Base-by-base conservation (phyloP, 2,888 invertebrate genomes). In the Lepidocyrtinus sp. region DNA sequence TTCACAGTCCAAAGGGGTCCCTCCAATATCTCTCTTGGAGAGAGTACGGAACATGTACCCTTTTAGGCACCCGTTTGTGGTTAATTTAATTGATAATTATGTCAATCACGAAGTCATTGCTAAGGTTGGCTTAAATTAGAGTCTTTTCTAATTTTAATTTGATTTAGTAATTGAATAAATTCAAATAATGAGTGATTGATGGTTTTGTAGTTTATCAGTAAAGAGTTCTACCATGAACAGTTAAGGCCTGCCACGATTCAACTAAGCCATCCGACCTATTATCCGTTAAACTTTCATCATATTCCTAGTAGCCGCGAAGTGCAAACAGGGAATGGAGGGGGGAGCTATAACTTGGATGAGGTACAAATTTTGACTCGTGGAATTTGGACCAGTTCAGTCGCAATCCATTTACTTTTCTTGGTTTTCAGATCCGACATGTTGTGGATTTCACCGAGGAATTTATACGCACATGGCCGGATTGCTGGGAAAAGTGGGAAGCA, bases 51-150 rank as follows among this genome's bases (percentile, higher is more conserved):
- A 93, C 86, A 91, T 92, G 76, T 95, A 95, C 88, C 94, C 94
- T 0, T 89, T 91, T 1, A 91, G 91, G 80, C 94, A 93, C 87
- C 93, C 94, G 0, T 94, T 94, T 88, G 93, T 93, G 88, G 93
- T 95, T 81, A 90, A 94, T 83, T 90, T 95, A 0, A 93, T 93
- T 87, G 94, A 94, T 88, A 95, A 95, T 88, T 95, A 95, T 88
- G 90, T 95, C 62, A 94, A 94, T 0, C 95, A 95, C 88, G 92
- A 93, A 87, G 93, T 94, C 55, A 95, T 95, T 81, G 93, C 95
- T 17, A 91, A 93, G 88, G 89, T 89, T 63, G 19, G 61, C 3
- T 70, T 55, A 3, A 55, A 2, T 17, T 55, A 1, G 12, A 26
- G n/a, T n/a, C 64, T 62, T 62, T 69, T 69, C 15, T 69, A 24